phyloP scores from a whole-genome alignment of 2,797 vertebrate species.

The Falco biarmicus region DNA sequence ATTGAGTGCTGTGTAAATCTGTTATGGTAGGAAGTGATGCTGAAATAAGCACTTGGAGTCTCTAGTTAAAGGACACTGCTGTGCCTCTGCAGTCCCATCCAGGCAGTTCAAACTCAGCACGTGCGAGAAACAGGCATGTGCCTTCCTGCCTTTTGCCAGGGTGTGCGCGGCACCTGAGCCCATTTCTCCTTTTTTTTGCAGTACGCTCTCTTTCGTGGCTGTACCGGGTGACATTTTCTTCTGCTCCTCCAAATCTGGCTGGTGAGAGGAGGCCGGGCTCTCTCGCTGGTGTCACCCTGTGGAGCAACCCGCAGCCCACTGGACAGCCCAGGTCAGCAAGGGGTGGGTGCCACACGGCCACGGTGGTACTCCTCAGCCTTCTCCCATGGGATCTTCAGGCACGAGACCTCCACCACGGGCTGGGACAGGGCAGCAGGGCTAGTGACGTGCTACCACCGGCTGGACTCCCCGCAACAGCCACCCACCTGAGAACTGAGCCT shows the following conservation, averaged over 20 bases:
- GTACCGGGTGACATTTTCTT: background rate
- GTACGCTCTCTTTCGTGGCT: background rate
- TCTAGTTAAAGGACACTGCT: background rate
- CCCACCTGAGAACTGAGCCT: background rate
- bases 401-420: background rate
- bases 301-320: background rate
- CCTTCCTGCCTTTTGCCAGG: background rate
- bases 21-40: background rate
- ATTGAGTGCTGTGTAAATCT: background rate
- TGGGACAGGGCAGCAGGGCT: background rate
- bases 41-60: background rate
- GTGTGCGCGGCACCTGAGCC: background rate
- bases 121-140: accelerated
- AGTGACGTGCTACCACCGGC: background rate
- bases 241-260: background rate
- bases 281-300: background rate
- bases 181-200: background rate
- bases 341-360: background rate
- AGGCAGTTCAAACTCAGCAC: background rate
- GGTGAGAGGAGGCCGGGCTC: background rate
- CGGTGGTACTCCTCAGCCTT: background rate
- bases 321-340: background rate
- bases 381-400: background rate
- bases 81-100: background rate
- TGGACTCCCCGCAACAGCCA: background rate